Evolutionary conservation across 2,113 vertebrate species (phyloP).

Genomic region (Lepus europaeus): DNA sequence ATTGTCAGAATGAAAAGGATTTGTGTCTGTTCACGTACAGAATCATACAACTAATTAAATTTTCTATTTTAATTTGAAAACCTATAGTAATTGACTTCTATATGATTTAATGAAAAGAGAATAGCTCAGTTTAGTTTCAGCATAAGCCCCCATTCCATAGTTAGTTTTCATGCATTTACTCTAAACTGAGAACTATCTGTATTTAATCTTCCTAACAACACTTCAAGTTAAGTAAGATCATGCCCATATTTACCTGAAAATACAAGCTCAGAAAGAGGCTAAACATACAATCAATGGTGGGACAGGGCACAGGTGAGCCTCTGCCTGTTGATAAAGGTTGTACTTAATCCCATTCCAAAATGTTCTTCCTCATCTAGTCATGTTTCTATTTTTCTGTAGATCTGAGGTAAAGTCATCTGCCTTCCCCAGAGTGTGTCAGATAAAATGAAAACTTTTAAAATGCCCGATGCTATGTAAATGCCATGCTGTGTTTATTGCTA

Average conservation of each 20-base stretch:
- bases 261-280: neutral
- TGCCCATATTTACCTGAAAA: neutral
- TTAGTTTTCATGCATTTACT: neutral
- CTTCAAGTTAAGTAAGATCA: neutral
- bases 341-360: too few species aligned
- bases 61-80: constrained; percentile 39
- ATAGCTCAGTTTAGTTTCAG: neutral
- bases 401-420: neutral
- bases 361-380: neutral
- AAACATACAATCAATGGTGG: too few species aligned
- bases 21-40: neutral
- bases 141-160: neutral
- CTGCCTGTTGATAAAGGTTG: neutral
- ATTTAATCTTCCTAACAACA: neutral
- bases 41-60: neutral
- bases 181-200: neutral
- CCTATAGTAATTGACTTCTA: constrained; percentile 9
- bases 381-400: neutral
- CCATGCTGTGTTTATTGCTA: neutral
- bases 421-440: neutral
- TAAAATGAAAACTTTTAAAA: constrained; percentile 5
- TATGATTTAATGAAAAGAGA: constrained; percentile 1
- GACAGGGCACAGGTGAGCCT: neutral
- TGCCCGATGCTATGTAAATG: neutral
- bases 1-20: neutral